Base-by-base conservation (phyloP, 2,888 invertebrate genomes). In the Campoplex nolae region DNA sequence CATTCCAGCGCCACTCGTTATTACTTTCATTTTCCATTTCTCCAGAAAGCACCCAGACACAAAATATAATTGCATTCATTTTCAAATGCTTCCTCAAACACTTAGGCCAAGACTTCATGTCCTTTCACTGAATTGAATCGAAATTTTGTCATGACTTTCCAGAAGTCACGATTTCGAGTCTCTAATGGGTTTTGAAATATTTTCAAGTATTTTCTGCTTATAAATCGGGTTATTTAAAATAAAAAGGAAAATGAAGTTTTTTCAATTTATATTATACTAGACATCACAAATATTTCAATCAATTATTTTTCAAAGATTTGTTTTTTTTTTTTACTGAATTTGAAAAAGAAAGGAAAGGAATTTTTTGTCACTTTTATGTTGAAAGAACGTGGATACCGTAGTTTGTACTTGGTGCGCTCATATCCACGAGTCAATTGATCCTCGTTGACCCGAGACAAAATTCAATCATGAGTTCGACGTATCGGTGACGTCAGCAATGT, bases 401-500 rank as follows among this genome's bases (percentile, higher is more conserved):
- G 51, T 67, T n/a, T 67, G 28, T 45, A 70, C 51, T 75, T 78
- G 67, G 79, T 76, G 83, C 83, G 87, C 84, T 84, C 85, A 88
- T 87, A 85, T 88, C 83, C 80, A 80, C 70, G 70, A 42, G 65
- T 81, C 88, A 89, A 78, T 93, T 93, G 92, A 93, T 93, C 92
- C 89, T 87, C 82, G 67, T 91, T 91, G 88, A 90, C 90, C 90
- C 87, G 88, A 88, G 83, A 86, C 88, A 86, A 90, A 65, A 80
- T 87, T 80, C 82, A 84, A 89, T 87, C 51, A 87, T 91, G 89
- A 90, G 92, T 92, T 92, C 91, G 92, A 93, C 93, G 90, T 90
- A 92, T 92, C 90, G 92, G 91, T 93, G 93, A 93, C 93, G 93
- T 93, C 93, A 93, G 92, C 73, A 67, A 89, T 88, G 88, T 71